Evolutionary conservation across 2,888 invertebrate species (phyloP).

Genomic region (Conus canariensis): DNA sequence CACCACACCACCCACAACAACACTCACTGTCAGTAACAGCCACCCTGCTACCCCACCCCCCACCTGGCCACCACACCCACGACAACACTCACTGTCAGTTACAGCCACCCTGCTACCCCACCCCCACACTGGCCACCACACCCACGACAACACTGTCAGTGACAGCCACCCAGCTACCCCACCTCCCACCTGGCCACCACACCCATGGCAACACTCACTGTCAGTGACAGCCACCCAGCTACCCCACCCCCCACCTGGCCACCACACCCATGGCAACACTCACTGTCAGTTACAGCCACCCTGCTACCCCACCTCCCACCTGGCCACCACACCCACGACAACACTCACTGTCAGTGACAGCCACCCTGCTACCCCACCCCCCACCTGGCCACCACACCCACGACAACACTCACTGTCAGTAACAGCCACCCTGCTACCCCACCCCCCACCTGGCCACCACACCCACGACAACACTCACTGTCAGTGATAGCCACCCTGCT

Average conservation of each 20-base stretch:
- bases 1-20: background rate
- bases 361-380: background rate
- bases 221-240: too few species aligned
- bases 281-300: too few species aligned
- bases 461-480: too few species aligned
- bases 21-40: too few species aligned
- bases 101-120: background rate
- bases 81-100: too few species aligned
- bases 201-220: background rate
- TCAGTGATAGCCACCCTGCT: too few species aligned
- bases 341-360: too few species aligned
- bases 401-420: too few species aligned
- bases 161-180: background rate
- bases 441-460: too few species aligned
- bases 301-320: background rate
- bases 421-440: too few species aligned
- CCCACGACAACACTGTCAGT: background rate
- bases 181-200: background rate
- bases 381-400: background rate
- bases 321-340: background rate
- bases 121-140: background rate
- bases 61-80: slow-evolving; percentile 79
- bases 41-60: background rate
- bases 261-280: background rate
- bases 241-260: slow-evolving; percentile 81